Evolutionary conservation across 2,113 vertebrate genomes (phyloP).

Genomic region (Lepus americanus): DNA sequence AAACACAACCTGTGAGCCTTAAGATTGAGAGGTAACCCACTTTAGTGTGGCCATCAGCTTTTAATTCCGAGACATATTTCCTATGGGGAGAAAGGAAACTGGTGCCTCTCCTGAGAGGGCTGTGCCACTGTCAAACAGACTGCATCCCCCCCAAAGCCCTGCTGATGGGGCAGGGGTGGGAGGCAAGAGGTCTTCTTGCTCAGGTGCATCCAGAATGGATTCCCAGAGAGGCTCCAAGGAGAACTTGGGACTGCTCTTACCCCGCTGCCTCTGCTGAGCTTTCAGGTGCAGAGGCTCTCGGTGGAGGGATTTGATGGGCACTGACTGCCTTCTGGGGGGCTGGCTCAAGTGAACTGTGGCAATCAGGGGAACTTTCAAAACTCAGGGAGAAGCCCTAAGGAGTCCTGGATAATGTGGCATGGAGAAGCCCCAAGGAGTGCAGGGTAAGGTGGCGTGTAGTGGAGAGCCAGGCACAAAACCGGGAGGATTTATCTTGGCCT

Average conservation of each 20-base stretch:
- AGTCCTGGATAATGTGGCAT: background rate
- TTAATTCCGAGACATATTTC: constrained; percentile 45
- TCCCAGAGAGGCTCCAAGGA: background rate
- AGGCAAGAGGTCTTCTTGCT: background rate
- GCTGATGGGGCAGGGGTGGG: background rate
- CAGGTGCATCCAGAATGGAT: background rate
- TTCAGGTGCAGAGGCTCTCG: background rate
- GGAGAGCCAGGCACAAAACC: constrained; percentile 1
- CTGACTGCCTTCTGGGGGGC: background rate
- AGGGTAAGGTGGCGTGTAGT: background rate
- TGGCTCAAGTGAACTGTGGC: constrained; percentile 16
- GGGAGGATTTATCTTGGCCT: constrained; percentile 32
- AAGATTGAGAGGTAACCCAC: background rate
- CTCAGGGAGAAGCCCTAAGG: background rate
- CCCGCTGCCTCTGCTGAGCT: constrained; percentile 13
- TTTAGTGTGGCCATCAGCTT: constrained; percentile 2
- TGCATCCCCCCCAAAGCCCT: background rate
- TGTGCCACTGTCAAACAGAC: background rate
- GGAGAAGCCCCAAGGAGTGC: background rate
- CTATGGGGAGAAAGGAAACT: background rate
- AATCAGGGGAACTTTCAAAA: constrained; percentile 50
- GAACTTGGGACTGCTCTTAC: background rate
- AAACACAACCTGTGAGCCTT: background rate
- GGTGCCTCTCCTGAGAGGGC: background rate
- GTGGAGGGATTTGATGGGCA: background rate